Evolutionary conservation across 2,113 vertebrate species (phyloP), one percentile per base, ranked within the genome.

Genomic region (Panthera leo): DNA sequence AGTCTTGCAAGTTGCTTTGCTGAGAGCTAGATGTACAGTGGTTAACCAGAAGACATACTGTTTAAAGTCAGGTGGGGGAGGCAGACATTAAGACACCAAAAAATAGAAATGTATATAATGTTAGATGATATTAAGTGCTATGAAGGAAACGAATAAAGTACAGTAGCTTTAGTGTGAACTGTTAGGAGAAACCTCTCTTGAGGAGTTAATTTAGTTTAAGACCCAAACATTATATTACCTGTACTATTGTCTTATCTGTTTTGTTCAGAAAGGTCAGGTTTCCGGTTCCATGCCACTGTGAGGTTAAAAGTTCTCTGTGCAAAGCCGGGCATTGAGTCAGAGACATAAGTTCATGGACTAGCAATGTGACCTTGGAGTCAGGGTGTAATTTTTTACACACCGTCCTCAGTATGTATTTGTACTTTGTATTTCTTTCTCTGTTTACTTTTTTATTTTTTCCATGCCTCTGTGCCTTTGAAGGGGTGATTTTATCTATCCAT

Each of bases 251-350:
- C 4, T 45, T 70, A n/a, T 25, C 6, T 70, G 42, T 63, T 87
- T 61, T 92, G 36, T 31, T 51, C 15, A 36, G 48, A 90, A 87
- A 31, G 73, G 23, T 94, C 75, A 36, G 45, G 39, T 90, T 93
- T 95, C 67, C 90, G 85, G 21, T 85, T 89, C 27, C 4, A 4
- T 25, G 11, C 23, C 93, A 86, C n/a, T 31, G 13, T 51, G 45
- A 85, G 91, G 19, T 68, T 86, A 27, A 79, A 94, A 86, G 84
- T 85, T 96, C 45, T 82, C 53, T 92, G 5, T 94, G 67, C 42
- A 71, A 61, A 95, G 67, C 45, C 63, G 80, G 70, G 63, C 29
- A 61, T 65, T 86, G 79, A 97, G 67, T 97, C 87, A 83, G 61
- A 91, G 61, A 58, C 34, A 16, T 67, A 27, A 42, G 73, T 48